phyloP scores from a whole-genome alignment of 2,113 vertebrate genomes.

The Drymodes brunneopygia region DNA sequence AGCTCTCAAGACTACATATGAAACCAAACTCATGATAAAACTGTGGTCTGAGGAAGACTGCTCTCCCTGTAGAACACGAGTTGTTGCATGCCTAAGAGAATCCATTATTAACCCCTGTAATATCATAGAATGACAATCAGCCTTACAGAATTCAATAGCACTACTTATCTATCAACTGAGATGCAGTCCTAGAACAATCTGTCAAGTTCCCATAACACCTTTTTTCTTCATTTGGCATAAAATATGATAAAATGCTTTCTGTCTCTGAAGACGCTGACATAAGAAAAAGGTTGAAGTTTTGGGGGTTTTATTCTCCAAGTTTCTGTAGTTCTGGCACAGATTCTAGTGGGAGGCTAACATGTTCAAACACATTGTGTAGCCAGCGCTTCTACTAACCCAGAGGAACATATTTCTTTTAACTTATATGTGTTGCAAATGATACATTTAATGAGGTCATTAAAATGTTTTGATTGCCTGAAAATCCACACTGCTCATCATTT shows the following conservation, averaged over 20 bases:
- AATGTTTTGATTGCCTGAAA: constrained; percentile 53
- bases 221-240: constrained; percentile 6
- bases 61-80: background rate
- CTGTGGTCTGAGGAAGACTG: background rate
- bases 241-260: background rate
- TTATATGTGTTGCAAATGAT: background rate
- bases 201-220: background rate
- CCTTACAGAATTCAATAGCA: background rate
- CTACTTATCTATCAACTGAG: background rate
- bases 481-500: constrained; percentile 18
- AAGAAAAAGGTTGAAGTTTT: background rate
- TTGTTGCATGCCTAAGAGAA: background rate
- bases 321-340: constrained; percentile 31
- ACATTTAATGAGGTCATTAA: constrained; percentile 30
- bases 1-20: background rate
- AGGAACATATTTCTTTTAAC: constrained; percentile 25
- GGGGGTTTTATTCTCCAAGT: background rate
- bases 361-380: constrained; percentile 22
- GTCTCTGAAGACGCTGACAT: background rate
- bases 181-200: background rate
- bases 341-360: background rate
- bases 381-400: background rate
- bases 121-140: background rate
- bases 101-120: background rate
- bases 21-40: background rate